phyloP scores from a whole-genome alignment of 1,140 invertebrate genomes.

The Drosophila seguyi region DNA sequence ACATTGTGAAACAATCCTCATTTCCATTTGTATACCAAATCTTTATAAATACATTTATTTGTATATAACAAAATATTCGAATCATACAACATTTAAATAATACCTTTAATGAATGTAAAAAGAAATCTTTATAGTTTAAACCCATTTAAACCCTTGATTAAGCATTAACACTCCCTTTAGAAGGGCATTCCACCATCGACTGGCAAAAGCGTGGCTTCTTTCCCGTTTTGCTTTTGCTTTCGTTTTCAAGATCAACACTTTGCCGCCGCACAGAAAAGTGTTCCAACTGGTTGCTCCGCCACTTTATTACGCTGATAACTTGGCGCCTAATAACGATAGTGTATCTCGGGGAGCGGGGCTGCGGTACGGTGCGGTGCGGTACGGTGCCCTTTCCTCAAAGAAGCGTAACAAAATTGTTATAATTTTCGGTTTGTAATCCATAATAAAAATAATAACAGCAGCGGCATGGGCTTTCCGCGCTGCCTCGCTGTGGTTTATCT shows the following conservation, averaged over 20 bases:
- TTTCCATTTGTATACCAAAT: too few species aligned
- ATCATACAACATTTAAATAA: background rate
- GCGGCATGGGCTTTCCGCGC: constrained; percentile 8
- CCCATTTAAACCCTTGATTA: too few species aligned
- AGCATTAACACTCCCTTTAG: background rate
- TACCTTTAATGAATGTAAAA: background rate
- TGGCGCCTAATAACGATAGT: constrained; percentile 45
- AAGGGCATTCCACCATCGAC: constrained; percentile 46
- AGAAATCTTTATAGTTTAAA: too few species aligned
- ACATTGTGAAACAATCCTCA: too few species aligned
- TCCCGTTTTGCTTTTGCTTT: constrained; percentile 64
- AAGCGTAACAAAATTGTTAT: constrained; percentile 83
- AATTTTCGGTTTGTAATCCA: constrained; percentile 72
- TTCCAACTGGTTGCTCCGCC: constrained; percentile 74
- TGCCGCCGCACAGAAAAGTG: constrained; percentile 63
- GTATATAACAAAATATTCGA: background rate
- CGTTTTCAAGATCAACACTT: constrained; percentile 82
- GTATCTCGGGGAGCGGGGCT: background rate
- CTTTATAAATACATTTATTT: too few species aligned
- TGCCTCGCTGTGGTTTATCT: constrained; percentile 40
- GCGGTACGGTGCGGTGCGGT: background rate
- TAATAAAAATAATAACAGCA: constrained; percentile 57
- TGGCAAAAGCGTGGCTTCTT: constrained; percentile 19
- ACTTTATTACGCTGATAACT: constrained; percentile 75
- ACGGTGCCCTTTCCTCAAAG: constrained; percentile 70